Conservation (phyloP, 2,113 vertebrate species). For the Corvus hawaiiensis region DNA sequence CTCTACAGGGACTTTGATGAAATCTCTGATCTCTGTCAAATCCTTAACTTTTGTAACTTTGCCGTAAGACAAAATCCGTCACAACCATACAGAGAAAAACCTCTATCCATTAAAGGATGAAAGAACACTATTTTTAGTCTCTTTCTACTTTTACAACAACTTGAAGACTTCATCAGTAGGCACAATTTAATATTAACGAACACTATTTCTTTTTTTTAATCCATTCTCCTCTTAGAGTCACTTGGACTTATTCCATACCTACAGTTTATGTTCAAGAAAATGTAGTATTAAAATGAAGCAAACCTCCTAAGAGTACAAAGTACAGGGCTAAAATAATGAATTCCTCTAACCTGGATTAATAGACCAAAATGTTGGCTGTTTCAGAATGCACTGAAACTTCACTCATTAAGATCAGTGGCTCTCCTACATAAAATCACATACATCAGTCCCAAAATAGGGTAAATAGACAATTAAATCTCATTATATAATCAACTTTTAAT, state of each 20-base stretch:
- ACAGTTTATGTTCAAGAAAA: background rate
- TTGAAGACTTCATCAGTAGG: background rate
- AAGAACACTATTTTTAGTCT: background rate
- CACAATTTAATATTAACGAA: background rate
- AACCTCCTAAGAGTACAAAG: background rate
- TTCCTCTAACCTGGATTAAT: constrained; percentile 3
- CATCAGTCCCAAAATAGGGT: background rate
- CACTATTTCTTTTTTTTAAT: background rate
- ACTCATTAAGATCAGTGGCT: constrained; percentile 28
- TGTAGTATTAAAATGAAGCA: constrained; percentile 17
- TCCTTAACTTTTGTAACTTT: background rate
- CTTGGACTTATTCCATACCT: constrained; percentile 6
- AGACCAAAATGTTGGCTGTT: constrained; percentile 8
- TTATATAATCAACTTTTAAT: background rate
- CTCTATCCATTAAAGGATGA: background rate
- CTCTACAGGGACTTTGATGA: background rate
- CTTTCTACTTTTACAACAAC: background rate
- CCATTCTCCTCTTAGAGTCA: background rate
- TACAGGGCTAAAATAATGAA: constrained; percentile 28
- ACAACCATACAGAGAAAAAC: background rate
- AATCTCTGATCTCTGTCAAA: background rate
- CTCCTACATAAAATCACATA: background rate
- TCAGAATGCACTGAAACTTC: background rate
- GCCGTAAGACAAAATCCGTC: background rate
- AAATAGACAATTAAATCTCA: constrained; percentile 5